Base-by-base conservation (phyloP, 2,113 vertebrate genomes). In the Taxidea taxus region DNA sequence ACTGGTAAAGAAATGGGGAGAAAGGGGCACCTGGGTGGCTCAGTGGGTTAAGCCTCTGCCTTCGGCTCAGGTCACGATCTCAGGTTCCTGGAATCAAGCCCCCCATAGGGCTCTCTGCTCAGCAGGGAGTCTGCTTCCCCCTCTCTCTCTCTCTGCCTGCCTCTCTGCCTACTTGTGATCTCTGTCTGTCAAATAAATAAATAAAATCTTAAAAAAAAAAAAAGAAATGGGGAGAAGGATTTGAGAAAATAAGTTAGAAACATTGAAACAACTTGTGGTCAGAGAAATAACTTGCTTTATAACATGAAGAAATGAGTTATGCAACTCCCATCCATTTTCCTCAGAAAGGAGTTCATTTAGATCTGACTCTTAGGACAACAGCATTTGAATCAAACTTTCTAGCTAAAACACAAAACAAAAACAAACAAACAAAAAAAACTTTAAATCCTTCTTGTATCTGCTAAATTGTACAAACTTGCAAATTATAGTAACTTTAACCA, bases 351-450 rank as follows among this genome's bases (percentile, higher is more conserved):
- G 47, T 87, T 91, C 91, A 80, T 89, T 70, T 31, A 34, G 47
- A 23, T 78, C 72, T 86, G 39, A 64, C 58, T 75, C 54, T 42
- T 70, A 87, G 7, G 72, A 39, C 70, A 60, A 66, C 60, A 34
- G 77, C 54, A 95, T 95, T 88, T 56, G 68, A 96, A 90, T 82
- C 68, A 64, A 94, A 89, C 51, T 93, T 91, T 77, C 20, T 82
- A 95, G 51, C 77, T 78, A 51, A 49, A 77, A 39, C n/a, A 77
- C 74, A 72, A 72, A 72, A 72, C 37, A 72, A 70, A 70, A 39
- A 12, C 20, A 70, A 72, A 25, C 21, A 7, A 39, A 75, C 27
- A 54, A 74, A 42, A 75, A 47, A 54, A 72, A n/a, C 62, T 75
- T 51, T 87, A 88, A 88, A 85, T 68, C 15, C 42, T 80, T 85